Base-by-base conservation (phyloP, 2,888 invertebrate species). In the Tetragnatha montana region DNA sequence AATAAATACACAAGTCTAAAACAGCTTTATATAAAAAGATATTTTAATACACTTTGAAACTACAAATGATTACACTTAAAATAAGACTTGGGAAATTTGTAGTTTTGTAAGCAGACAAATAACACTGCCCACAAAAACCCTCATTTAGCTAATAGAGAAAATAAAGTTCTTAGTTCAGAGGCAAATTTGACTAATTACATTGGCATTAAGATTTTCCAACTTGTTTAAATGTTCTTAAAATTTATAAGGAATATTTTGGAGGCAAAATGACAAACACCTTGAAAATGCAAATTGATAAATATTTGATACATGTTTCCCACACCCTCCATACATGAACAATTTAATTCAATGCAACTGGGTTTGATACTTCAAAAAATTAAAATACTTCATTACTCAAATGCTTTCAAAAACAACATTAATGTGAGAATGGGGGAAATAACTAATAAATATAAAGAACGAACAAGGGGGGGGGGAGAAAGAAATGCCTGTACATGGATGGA, bases 401-500 rank as follows among this genome's bases (percentile, higher is more conserved):
- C 89, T 85, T 89, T 85, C 89, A 89, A 85, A 89, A 75, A 85
- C 81, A 89, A 74, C 51, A 69, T 21, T 60, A 86, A 83, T 49
- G 17, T n/a, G 6, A 73, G 50, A 51, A 81, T 69, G 73, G 17
- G 35, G 80, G 60, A 81, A 75, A 50, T 22, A 21, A 73, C 71
- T 74, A 85, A 85, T 85, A 79, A 85, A 85, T 85, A 87, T 74
- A 80, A 79, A 86, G 71, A 35, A 60, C 71, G 80, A 60, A 78
- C 4, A 73, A 71, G 50, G 60, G 12, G 17, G 60, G 12, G 17
- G 60, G 60, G 60, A 80, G 8, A 35, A 81, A 84, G 82, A 89
- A 82, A 86, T 69, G 35, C 73, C 81, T 86, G 79, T 81, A 90
- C 81, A 90, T 87, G 89, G 89, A 87, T 90, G 89, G 89, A 90